A percentile compares a stretch with the other conserved stretches of the same genome.
phyloP scores from a whole-genome alignment of 1,140 invertebrate species.

The Paracyclopina nana region DNA sequence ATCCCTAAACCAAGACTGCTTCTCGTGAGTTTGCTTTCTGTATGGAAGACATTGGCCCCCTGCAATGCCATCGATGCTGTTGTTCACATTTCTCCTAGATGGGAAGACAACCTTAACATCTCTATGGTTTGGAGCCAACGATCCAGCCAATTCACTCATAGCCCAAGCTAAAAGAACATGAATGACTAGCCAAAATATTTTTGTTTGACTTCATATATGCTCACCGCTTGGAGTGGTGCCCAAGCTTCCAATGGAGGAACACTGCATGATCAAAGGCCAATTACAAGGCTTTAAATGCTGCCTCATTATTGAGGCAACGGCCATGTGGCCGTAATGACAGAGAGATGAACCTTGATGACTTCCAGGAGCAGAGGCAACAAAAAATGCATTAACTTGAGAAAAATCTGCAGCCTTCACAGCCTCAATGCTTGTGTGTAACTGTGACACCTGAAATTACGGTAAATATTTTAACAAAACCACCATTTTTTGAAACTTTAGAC shows the following conservation, averaged over 20 bases:
- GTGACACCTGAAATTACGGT: too few relatives aligned
- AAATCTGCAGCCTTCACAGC: conserved; percentile 16
- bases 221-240: neutral
- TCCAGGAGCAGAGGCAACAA: conserved; percentile 64
- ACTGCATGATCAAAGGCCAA: conserved; percentile 59
- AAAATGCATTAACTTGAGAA: conserved; percentile 43
- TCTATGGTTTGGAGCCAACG: too few relatives aligned
- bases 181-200: too few relatives aligned
- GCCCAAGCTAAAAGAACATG: too few relatives aligned
- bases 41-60: conserved; percentile 82
- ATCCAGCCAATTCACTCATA: too few relatives aligned
- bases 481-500: too few relatives aligned
- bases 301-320: conserved; percentile 40
- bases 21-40: conserved; percentile 47
- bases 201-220: too few relatives aligned
- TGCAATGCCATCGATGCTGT: conserved; percentile 56
- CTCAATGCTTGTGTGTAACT: neutral
- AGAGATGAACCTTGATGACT: conserved; percentile 37
- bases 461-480: too few relatives aligned
- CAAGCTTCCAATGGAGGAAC: conserved; percentile 57
- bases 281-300: conserved; percentile 32
- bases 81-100: conserved; percentile 49
- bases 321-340: conserved; percentile 47
- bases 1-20: conserved; percentile 58
- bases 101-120: conserved; percentile 39